Percentiles rank a stretch among this genome's conserved stretches.
Conservation (phyloP, 1,140 invertebrate species). For the Bombus consobrinus region DNA sequence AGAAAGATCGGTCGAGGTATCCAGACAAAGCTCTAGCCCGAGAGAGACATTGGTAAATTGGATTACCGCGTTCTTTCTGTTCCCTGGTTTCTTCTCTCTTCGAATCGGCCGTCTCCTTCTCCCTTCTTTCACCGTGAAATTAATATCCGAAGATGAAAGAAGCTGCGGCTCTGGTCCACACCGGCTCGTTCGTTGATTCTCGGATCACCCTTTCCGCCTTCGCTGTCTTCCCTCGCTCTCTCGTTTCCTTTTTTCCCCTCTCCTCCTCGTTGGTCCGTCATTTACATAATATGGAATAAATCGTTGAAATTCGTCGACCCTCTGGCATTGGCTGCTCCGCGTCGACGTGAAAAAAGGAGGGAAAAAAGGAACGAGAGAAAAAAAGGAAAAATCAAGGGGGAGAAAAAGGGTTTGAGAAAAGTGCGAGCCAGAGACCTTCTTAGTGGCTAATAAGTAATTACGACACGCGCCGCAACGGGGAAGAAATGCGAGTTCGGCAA, state of each 20-base stretch:
- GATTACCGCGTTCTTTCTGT: conserved; percentile 68
- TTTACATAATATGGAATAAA: conserved; percentile 75
- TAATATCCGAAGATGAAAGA: conserved; percentile 75
- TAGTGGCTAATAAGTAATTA: conserved; percentile 71
- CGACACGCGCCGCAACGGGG: conserved; percentile 31
- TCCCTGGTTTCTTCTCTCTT: conserved; percentile 42
- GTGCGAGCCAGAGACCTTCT: background rate
- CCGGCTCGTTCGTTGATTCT: conserved; percentile 40
- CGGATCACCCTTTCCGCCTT: conserved; percentile 40
- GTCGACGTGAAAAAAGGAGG: background rate
- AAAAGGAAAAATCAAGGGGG: background rate
- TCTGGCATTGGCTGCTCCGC: conserved; percentile 2
- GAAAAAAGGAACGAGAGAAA: too few relatives aligned
- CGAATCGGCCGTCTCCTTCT: conserved; percentile 43
- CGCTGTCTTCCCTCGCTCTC: background rate
- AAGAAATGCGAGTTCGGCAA: conserved; percentile 65
- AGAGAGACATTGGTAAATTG: conserved; percentile 69
- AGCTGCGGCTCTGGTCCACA: conserved; percentile 53
- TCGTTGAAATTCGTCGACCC: conserved; percentile 55
- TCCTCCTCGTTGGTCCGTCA: conserved; percentile 35
- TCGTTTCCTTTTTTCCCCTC: background rate
- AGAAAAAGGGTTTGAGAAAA: background rate
- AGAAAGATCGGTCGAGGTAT: conserved; percentile 44
- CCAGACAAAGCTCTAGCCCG: conserved; percentile 50
- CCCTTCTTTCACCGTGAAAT: conserved; percentile 64